Percentiles rank a stretch among this genome's conserved stretches.
These are phyloP conservation scores for Toxotes lorentzi DNA, from an alignment of 2,797 vertebrate genomes.

Conservation along the genomic window DNA sequence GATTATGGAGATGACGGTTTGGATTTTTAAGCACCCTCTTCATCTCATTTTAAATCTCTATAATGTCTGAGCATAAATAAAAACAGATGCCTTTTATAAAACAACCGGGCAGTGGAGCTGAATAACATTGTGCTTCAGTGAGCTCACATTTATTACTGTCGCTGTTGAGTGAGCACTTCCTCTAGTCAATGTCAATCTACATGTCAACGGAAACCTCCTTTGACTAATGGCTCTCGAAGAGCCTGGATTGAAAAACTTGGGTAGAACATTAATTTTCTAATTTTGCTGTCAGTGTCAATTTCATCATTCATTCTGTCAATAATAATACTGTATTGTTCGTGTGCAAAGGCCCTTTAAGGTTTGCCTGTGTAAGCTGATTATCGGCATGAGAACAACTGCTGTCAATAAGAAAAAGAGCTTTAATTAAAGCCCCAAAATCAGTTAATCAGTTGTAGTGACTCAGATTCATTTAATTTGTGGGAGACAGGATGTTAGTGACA, in stretches of 20 bases:
- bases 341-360: conserved; percentile 35
- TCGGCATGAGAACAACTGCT: conserved; percentile 31
- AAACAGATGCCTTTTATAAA: conserved; percentile 82
- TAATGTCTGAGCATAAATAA: conserved; percentile 82
- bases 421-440: conserved; percentile 50
- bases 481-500: conserved; percentile 9
- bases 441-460: conserved; percentile 23
- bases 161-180: conserved; percentile 68
- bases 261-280: conserved; percentile 73
- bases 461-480: conserved; percentile 36
- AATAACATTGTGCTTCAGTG: conserved; percentile 71
- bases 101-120: conserved; percentile 62
- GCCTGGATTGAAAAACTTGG: conserved; percentile 54
- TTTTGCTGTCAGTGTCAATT: conserved; percentile 74
- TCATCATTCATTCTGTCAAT: conserved; percentile 68
- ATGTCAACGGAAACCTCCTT: conserved; percentile 64
- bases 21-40: conserved; percentile 84
- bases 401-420: conserved; percentile 33
- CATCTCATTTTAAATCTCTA: conserved; percentile 76
- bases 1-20: conserved; percentile 88
- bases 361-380: conserved; percentile 39
- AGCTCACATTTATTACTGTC: conserved; percentile 75
- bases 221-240: conserved; percentile 68
- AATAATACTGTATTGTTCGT: conserved; percentile 55
- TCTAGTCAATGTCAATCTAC: conserved; percentile 74